A percentile compares a stretch with the other conserved stretches of the same genome.
phyloP scores from a whole-genome alignment of 2,888 invertebrate species.

The Julus scandinavius region DNA sequence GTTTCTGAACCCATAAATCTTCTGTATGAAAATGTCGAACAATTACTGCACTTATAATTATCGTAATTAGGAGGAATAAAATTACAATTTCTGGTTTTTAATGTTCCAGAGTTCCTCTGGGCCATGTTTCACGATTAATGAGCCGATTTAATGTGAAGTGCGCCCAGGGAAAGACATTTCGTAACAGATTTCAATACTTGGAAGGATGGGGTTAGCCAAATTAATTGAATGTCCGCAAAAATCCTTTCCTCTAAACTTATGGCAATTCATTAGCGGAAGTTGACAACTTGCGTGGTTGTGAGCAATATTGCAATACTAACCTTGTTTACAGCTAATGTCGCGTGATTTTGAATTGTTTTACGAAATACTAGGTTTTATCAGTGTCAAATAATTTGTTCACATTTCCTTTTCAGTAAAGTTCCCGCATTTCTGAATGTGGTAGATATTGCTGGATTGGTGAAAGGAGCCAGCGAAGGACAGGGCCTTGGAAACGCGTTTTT shows the following conservation, averaged over 20 bases:
- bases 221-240: background rate
- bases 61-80: conserved; percentile 18
- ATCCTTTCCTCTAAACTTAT: background rate
- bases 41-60: conserved; percentile 19
- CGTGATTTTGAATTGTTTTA: background rate
- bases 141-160: conserved; percentile 25
- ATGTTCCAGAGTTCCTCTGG: background rate
- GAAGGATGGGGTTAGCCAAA: background rate
- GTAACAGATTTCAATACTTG: background rate
- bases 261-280: background rate
- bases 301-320: background rate
- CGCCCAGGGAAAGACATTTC: background rate
- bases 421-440: conserved; percentile 97
- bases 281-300: background rate
- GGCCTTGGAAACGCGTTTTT: conserved; percentile 98
- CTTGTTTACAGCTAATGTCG: background rate
- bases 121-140: background rate
- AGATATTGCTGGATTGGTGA: conserved; percentile 98
- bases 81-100: conserved; percentile 29
- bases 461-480: conserved; percentile 97
- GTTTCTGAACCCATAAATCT: conserved; percentile 18
- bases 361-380: background rate
- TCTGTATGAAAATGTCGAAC: conserved; percentile 1
- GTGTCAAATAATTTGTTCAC: background rate
- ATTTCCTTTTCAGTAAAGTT: conserved; percentile 79